Conservation (phyloP, 2,113 vertebrate species). For the Hyaena hyaena region DNA sequence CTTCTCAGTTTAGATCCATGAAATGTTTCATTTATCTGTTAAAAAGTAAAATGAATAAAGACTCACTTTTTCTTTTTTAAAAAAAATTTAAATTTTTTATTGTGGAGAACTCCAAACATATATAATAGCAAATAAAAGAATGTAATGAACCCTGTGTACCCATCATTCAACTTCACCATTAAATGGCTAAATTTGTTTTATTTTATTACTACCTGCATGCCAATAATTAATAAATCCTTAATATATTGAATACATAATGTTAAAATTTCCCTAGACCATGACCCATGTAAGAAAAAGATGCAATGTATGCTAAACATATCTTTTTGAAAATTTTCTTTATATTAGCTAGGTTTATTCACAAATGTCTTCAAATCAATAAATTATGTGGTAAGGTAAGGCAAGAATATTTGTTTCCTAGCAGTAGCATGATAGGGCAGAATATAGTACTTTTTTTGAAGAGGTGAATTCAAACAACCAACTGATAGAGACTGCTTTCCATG, state of each 20-base stretch:
- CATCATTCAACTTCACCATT: background rate
- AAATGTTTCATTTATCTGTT: constrained; percentile 89
- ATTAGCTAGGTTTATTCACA: background rate
- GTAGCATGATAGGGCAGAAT: background rate
- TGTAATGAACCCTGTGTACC: background rate
- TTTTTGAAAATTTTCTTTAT: background rate
- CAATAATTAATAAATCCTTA: constrained; percentile 11
- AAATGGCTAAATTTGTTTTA: background rate
- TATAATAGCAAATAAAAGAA: background rate
- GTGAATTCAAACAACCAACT: background rate
- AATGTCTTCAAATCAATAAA: background rate
- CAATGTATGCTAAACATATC: background rate
- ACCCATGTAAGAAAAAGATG: background rate
- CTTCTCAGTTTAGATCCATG: constrained; percentile 86
- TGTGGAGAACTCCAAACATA: constrained; percentile 34
- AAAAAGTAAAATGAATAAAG: constrained; percentile 63
- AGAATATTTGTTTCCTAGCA: background rate
- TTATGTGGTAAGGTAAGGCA: background rate
- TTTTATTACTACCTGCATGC: background rate
- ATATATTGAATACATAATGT: constrained; percentile 3
- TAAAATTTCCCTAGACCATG: background rate
- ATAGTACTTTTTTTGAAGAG: constrained; percentile 5
- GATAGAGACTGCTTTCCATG: background rate
- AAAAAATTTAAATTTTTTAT: background rate
- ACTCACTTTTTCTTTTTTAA: background rate